phyloP scores from a whole-genome alignment of 1,140 invertebrate species.

The Camponotus floridanus region DNA sequence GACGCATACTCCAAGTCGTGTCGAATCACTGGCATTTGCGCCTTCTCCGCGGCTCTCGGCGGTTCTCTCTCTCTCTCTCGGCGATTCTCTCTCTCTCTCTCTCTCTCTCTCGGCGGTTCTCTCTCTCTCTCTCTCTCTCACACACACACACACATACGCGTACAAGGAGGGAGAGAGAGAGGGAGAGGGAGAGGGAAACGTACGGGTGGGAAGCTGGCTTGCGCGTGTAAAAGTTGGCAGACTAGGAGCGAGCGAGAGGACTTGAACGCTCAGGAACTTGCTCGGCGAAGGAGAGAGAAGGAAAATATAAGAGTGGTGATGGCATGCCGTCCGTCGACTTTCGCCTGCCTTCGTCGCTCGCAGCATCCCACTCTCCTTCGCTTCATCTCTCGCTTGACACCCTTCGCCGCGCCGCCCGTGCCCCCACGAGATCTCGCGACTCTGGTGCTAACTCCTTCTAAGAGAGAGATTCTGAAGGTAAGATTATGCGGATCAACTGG shows the following conservation, averaged over 20 bases:
- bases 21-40: slow-evolving; percentile 77
- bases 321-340: slow-evolving; percentile 86
- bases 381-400: slow-evolving; percentile 54
- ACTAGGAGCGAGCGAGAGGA: slow-evolving; percentile 76
- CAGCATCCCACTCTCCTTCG: slow-evolving; percentile 80
- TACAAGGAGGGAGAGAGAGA: slow-evolving; percentile 1
- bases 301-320: slow-evolving; percentile 74
- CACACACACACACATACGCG: background rate
- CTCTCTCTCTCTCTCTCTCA: slow-evolving; percentile 48
- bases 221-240: slow-evolving; percentile 80
- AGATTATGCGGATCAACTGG: slow-evolving; percentile 39
- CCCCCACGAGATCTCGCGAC: background rate
- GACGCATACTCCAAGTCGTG: slow-evolving; percentile 72
- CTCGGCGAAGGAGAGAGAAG: slow-evolving; percentile 43
- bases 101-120: no score
- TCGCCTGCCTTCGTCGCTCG: slow-evolving; percentile 78
- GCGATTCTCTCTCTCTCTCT: slow-evolving; percentile 5
- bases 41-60: slow-evolving; percentile 64
- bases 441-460: slow-evolving; percentile 16
- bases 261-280: slow-evolving; percentile 73
- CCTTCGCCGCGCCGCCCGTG: background rate
- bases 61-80: background rate
- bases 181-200: slow-evolving; percentile 50
- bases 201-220: slow-evolving; percentile 77
- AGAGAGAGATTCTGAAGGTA: slow-evolving; percentile 44